Percentiles rank a stretch among this genome's conserved stretches.
Evolutionary conservation across 2,888 invertebrate species (phyloP).

Genomic region (Amiota communis): DNA sequence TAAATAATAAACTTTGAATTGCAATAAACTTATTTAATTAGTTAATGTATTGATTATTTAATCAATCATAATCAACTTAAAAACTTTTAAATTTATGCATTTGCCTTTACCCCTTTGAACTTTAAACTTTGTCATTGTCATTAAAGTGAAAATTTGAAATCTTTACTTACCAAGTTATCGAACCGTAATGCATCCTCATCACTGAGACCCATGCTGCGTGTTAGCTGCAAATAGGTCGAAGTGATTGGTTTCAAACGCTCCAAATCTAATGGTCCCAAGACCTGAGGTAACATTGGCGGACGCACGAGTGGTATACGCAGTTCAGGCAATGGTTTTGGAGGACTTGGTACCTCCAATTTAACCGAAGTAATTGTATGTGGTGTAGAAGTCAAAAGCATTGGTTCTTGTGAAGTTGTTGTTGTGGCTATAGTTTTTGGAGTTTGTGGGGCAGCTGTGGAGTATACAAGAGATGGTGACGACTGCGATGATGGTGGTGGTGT

Average conservation of each 20-base stretch:
- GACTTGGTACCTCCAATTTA: slow-evolving; percentile 56
- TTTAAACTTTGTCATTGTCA: background rate
- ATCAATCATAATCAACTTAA: too few species aligned
- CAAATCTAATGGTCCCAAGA: slow-evolving; percentile 65
- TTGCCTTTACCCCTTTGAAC: too few species aligned
- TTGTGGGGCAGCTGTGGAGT: slow-evolving; percentile 1
- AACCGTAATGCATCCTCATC: slow-evolving; percentile 78
- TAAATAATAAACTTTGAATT: too few species aligned
- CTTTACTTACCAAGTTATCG: slow-evolving; percentile 77
- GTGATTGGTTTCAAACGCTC: slow-evolving; percentile 86
- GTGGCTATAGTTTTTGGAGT: slow-evolving; percentile 7
- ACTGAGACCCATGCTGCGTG: slow-evolving; percentile 81
- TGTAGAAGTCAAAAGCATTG: slow-evolving; percentile 44
- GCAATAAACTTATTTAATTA: too few species aligned
- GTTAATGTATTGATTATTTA: too few species aligned
- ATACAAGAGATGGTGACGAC: background rate
- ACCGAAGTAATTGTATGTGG: slow-evolving; percentile 47
- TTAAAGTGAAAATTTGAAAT: slow-evolving; percentile 71
- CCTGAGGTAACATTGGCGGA: slow-evolving; percentile 36
- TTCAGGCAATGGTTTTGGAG: slow-evolving; percentile 53
- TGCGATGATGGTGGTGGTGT: slow-evolving; percentile 42
- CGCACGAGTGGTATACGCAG: slow-evolving; percentile 56
- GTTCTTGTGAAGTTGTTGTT: background rate
- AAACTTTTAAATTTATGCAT: too few species aligned
- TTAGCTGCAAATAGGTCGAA: slow-evolving; percentile 89